These are phyloP conservation scores for Musca domestica DNA, from an alignment of 1,140 invertebrate species.

Conservation along the genomic window DNA sequence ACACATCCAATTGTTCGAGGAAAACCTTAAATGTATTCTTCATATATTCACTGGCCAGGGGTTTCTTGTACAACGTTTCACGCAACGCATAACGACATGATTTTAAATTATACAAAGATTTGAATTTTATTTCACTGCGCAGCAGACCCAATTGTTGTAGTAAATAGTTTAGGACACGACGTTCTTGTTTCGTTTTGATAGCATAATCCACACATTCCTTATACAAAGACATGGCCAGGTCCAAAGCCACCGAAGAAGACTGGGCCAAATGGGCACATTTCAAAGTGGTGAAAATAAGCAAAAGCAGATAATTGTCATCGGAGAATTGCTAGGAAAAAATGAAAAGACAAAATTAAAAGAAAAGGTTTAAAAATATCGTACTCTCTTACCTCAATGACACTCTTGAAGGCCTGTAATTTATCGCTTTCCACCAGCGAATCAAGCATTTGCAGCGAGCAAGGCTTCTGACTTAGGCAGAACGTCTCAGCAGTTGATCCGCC, in stretches of 20 bases:
- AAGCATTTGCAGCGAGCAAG: constrained; percentile 41
- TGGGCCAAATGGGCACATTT: constrained; percentile 62
- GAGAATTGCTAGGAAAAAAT: constrained; percentile 39
- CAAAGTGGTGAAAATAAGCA: constrained; percentile 58
- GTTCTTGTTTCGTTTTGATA: constrained; percentile 51
- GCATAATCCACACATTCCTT: constrained; percentile 62
- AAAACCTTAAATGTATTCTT: constrained; percentile 60
- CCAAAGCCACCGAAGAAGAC: constrained; percentile 58
- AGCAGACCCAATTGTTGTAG: constrained; percentile 69
- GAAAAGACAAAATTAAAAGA: no score
- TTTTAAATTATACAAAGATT: constrained; percentile 61
- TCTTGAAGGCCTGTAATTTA: constrained; percentile 48
- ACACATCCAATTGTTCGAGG: constrained; percentile 55
- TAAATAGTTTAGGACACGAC: constrained; percentile 63
- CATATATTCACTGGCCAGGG: constrained; percentile 58
- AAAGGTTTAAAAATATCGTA: neutral
- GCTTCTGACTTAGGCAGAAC: constrained; percentile 45
- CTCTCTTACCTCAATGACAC: constrained; percentile 42
- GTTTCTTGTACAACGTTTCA: constrained; percentile 56
- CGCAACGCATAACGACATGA: constrained; percentile 62
- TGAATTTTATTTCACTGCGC: constrained; percentile 64
- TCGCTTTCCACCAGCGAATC: constrained; percentile 35
- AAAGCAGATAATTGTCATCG: constrained; percentile 54
- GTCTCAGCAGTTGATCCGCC: constrained; percentile 30
- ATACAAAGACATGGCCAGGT: constrained; percentile 59